Evolutionary conservation across 1,140 invertebrate genomes (phyloP), one percentile per base, ranked within the genome.

Genomic region (Drosophila quadrilineata): DNA sequence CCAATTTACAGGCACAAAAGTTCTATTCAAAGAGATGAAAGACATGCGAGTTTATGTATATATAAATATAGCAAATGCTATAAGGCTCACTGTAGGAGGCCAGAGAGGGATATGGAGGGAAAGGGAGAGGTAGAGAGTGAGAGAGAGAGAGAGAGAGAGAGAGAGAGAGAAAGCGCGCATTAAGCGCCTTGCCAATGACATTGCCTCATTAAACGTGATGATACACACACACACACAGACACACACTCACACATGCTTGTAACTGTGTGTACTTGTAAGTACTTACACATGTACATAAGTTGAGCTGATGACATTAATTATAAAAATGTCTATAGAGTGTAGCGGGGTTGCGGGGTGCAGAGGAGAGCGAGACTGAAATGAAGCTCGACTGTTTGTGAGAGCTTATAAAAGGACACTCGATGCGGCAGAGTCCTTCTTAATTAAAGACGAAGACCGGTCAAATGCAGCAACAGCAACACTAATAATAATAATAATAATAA

Each of bases 301-400:
- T 57, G 53, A 45, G 53, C 22, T 43, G 52, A 54, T 54, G 52
- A 54, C 52, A 54, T 54, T 54, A 54, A 54, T 54, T 54, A 54
- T 54, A 54, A 53, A 53, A 41, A 38, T 40, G 38, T n/a, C n/a
- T n/a, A n/a, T n/a, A n/a, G n/a, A n/a, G n/a, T n/a, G n/a, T n/a
- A n/a, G n/a, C n/a, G n/a, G n/a, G n/a, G n/a, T n/a, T n/a, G n/a
- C n/a, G n/a, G n/a, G n/a, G n/a, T n/a, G n/a, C n/a, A n/a, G n/a
- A n/a, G n/a, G 14, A 29, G 52, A 54, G 22, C 38, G 33, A 43
- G 43, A 22, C 52, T 5, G 38, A 33, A 40, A 54, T 41, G 16
- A 9, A 54, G 26, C 31, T 45, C 28, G 10, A 22, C 12, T 33
- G n/a, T 10, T 3, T n/a, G 21, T 43, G 24, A 43, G 28, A 28